These are phyloP conservation scores for Colletes collaris DNA, from an alignment of 2,888 invertebrate species.

Conservation along the genomic window DNA sequence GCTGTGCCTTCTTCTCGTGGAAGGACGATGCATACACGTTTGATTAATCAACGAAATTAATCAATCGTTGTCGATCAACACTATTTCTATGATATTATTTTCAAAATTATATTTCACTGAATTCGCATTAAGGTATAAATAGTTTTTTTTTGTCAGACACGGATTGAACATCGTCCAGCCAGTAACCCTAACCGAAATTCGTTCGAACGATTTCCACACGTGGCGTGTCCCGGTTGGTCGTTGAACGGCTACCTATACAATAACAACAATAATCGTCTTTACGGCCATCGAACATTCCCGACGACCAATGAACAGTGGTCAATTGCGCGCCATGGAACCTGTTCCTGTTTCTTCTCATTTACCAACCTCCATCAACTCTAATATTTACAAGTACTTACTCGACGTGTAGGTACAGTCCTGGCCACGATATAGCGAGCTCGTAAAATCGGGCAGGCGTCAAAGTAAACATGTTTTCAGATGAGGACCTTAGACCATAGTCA, in stretches of 20 bases:
- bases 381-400: constrained; percentile 73
- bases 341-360: constrained; percentile 26
- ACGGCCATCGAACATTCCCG: constrained; percentile 25
- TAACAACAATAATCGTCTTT: constrained; percentile 21
- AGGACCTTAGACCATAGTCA: no score
- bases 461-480: no score
- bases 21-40: no score
- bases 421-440: no score
- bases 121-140: no score
- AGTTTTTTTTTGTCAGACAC: constrained; percentile 34
- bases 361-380: constrained; percentile 53
- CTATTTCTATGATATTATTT: no score
- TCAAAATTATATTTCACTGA: no score
- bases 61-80: background rate
- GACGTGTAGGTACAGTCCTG: constrained; percentile 48
- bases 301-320: constrained; percentile 29
- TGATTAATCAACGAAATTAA: background rate
- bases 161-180: constrained; percentile 25
- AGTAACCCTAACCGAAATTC: constrained; percentile 31
- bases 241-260: constrained; percentile 39
- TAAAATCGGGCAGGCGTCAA: no score
- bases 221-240: constrained; percentile 29
- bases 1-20: no score
- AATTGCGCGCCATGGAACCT: constrained; percentile 21
- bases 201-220: constrained; percentile 32